These are phyloP conservation scores for Bos taurus DNA, from an alignment of 2,113 vertebrate genomes.

Conservation along the genomic window DNA sequence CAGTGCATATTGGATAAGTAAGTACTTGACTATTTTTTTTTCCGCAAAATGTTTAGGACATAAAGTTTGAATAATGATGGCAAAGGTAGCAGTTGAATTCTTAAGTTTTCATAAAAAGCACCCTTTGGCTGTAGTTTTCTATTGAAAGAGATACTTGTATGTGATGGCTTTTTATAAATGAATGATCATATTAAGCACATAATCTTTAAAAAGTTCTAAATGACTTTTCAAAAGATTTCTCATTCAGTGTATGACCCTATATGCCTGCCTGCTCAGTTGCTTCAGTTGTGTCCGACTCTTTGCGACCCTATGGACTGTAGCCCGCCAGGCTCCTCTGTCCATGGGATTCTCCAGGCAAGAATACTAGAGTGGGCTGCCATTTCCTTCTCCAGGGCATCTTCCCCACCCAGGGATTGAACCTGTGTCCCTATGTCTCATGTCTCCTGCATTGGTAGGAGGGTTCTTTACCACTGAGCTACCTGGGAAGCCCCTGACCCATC, in stretches of 20 bases:
- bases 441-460: not conserved
- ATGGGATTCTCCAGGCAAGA: not conserved
- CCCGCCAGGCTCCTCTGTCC: not conserved
- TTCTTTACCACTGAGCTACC: not conserved
- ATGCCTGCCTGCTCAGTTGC: not conserved
- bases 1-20: slow-evolving; percentile 99
- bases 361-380: not conserved
- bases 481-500: not conserved
- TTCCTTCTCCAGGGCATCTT: not conserved
- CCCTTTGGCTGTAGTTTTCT: not conserved
- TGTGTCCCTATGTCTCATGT: not conserved
- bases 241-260: not conserved
- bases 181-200: not conserved
- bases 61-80: not conserved
- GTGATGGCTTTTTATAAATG: not conserved
- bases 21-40: slow-evolving; percentile 72
- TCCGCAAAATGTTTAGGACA: not conserved
- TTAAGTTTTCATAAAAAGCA: not conserved
- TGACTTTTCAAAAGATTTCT: slow-evolving; percentile 13
- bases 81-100: not conserved
- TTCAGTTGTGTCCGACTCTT: not conserved
- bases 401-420: not conserved
- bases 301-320: not conserved
- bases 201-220: slow-evolving; percentile 18
- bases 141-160: not conserved